These are phyloP conservation scores for Polyergus mexicanus DNA, from an alignment of 1,140 invertebrate genomes.

Conservation along the genomic window DNA sequence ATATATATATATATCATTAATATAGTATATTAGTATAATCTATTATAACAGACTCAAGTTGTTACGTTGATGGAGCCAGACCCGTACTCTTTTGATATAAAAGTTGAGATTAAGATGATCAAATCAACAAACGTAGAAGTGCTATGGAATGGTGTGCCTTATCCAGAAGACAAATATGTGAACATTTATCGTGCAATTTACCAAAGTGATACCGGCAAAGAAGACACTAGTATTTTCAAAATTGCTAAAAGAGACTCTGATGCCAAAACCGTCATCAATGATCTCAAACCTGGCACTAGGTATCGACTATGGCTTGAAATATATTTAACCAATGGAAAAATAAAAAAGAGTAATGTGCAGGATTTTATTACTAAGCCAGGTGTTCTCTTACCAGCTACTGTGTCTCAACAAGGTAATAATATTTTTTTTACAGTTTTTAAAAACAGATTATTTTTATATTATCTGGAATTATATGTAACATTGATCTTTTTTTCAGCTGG, in stretches of 20 bases:
- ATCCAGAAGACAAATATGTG: conserved; percentile 96
- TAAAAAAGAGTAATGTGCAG: conserved; percentile 95
- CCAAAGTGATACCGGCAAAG: conserved; percentile 91
- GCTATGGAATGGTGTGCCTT: conserved; percentile 93
- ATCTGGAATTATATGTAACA: neutral
- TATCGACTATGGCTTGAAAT: conserved; percentile 95
- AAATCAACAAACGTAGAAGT: conserved; percentile 92
- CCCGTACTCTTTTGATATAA: conserved; percentile 93
- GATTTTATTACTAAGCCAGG: conserved; percentile 94
- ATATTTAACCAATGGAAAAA: conserved; percentile 95
- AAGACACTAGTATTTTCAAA: conserved; percentile 94
- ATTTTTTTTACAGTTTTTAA: neutral
- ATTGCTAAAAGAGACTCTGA: conserved; percentile 93
- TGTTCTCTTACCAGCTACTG: conserved; percentile 87
- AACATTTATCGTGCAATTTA: conserved; percentile 95
- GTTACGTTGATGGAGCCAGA: conserved; percentile 86
- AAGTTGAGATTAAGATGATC: conserved; percentile 91
- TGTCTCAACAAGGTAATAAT: conserved; percentile 86
- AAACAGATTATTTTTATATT: neutral
- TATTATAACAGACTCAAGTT: conserved; percentile 78
- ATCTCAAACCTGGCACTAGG: conserved; percentile 93
- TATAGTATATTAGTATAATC: neutral
- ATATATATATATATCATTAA: neutral
- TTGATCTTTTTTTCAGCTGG: conserved; percentile 81
- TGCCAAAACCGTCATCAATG: conserved; percentile 89